These are phyloP conservation scores for Coelinius sp. DNA, from an alignment of 2,888 invertebrate species.

Conservation along the genomic window DNA sequence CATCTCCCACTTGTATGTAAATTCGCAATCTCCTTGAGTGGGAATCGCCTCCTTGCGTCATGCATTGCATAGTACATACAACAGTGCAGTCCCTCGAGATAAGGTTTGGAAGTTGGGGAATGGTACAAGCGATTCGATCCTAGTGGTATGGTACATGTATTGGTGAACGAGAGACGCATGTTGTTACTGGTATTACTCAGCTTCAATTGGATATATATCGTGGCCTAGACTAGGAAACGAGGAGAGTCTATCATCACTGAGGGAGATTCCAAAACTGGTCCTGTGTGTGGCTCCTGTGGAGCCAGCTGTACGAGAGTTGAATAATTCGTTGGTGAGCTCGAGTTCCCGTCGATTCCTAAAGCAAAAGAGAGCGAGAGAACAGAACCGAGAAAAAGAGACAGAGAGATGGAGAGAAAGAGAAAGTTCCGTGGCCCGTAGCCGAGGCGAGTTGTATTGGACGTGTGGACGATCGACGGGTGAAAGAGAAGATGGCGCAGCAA, in stretches of 20 bases:
- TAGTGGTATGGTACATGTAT: background rate
- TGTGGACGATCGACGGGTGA: conserved; percentile 32
- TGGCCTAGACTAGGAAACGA: conserved; percentile 5
- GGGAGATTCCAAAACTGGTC: conserved; percentile 18
- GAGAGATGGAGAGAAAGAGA: background rate
- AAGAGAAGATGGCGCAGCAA: conserved; percentile 32
- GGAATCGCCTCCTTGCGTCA: background rate
- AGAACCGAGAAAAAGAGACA: background rate
- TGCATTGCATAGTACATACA: conserved; percentile 22
- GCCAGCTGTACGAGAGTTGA: conserved; percentile 28
- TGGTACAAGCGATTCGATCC: conserved; percentile 1
- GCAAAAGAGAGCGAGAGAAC: background rate
- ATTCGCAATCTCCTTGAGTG: conserved; percentile 17
- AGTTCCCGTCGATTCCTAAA: background rate
- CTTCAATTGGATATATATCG: conserved; percentile 9
- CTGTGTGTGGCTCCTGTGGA: conserved; percentile 16
- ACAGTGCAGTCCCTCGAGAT: conserved; percentile 11
- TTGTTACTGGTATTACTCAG: conserved; percentile 30
- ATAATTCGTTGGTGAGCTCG: conserved; percentile 24
- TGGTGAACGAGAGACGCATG: conserved; percentile 24
- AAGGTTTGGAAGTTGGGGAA: conserved; percentile 2
- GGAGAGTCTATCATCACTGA: conserved; percentile 22
- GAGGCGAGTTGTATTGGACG: conserved; percentile 41
- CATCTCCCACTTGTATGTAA: conserved; percentile 17
- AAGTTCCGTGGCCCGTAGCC: conserved; percentile 46